These are phyloP conservation scores for Drosophila hydei DNA, from an alignment of 1,140 invertebrate genomes.

Conservation along the genomic window DNA sequence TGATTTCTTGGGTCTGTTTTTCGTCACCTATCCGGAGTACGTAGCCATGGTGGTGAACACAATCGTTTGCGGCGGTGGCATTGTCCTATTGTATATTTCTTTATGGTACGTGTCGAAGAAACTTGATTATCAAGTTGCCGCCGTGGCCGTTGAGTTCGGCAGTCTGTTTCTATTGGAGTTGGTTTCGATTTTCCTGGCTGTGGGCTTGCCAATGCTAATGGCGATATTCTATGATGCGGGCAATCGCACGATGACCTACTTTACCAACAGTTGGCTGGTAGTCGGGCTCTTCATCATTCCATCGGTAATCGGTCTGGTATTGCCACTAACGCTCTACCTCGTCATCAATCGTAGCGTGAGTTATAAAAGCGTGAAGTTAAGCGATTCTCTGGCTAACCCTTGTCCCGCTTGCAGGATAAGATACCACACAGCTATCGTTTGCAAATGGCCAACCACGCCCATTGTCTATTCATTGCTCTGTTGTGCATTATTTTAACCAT, in stretches of 20 bases:
- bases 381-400: too few relatives aligned
- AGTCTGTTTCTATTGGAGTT: slow-evolving; percentile 63
- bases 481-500: slow-evolving; percentile 58
- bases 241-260: slow-evolving; percentile 88
- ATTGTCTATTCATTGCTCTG: slow-evolving; percentile 59
- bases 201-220: slow-evolving; percentile 84
- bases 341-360: slow-evolving; percentile 85
- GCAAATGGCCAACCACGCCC: slow-evolving; percentile 68
- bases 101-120: slow-evolving; percentile 63
- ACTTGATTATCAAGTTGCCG: slow-evolving; percentile 31
- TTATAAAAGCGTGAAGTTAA: neutral
- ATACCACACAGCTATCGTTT: slow-evolving; percentile 56
- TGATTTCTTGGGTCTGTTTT: slow-evolving; percentile 91
- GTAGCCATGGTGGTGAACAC: slow-evolving; percentile 86
- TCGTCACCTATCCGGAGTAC: slow-evolving; percentile 87
- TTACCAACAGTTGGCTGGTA: slow-evolving; percentile 87
- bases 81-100: slow-evolving; percentile 82
- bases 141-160: slow-evolving; percentile 53
- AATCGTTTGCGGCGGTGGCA: slow-evolving; percentile 84
- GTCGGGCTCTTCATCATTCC: slow-evolving; percentile 86
- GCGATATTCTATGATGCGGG: slow-evolving; percentile 84
- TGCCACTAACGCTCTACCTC: slow-evolving; percentile 54
- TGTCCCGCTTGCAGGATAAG: slow-evolving; percentile 40
- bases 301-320: slow-evolving; percentile 79
- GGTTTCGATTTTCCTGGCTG: slow-evolving; percentile 74